These are phyloP conservation scores for Autographa pulchrina DNA, from an alignment of 2,888 invertebrate species.

Conservation along the genomic window DNA sequence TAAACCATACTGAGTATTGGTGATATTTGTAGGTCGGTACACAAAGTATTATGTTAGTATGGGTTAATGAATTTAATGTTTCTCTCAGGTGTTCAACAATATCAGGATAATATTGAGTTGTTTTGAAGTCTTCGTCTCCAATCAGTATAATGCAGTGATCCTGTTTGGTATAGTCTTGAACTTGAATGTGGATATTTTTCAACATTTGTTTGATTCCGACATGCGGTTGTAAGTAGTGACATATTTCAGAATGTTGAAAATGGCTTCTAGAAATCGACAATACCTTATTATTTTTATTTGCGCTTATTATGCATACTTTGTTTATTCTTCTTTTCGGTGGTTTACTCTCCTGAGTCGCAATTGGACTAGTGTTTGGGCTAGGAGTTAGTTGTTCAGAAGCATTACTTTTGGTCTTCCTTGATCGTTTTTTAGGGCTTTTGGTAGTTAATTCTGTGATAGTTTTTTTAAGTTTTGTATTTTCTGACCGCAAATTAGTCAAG, in stretches of 20 bases:
- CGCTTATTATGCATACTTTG: background rate
- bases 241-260: background rate
- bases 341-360: no score
- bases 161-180: background rate
- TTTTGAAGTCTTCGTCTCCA: slow-evolving; percentile 10
- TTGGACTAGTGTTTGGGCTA: no score
- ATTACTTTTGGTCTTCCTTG: no score
- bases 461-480: no score
- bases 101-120: background rate
- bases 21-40: slow-evolving; percentile 1
- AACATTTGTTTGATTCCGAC: slow-evolving; percentile 12
- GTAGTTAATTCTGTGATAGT: no score
- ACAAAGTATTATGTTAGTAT: slow-evolving; percentile 1
- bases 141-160: slow-evolving; percentile 6
- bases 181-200: background rate
- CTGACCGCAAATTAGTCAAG: no score
- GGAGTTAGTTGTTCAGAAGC: no score
- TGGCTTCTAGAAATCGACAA: background rate
- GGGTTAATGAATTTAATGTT: background rate
- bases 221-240: slow-evolving; percentile 7
- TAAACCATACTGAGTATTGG: background rate
- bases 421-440: no score
- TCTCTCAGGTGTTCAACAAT: background rate
- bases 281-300: background rate
- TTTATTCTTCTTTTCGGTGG: background rate